phyloP scores from a whole-genome alignment of 2,113 vertebrate species.

The Procavia capensis region DNA sequence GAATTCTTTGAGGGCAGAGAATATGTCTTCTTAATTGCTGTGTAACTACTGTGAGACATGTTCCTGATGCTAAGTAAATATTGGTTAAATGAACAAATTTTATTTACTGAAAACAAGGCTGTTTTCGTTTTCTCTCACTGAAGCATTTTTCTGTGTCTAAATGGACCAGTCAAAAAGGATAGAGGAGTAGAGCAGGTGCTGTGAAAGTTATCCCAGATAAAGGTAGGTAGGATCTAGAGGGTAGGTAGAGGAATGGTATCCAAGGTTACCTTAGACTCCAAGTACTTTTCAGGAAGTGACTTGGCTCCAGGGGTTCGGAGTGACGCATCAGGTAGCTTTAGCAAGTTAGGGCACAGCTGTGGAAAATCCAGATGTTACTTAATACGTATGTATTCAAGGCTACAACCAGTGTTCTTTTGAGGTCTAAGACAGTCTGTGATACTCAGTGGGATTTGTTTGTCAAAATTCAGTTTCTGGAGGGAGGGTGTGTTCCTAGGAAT shows the following conservation, averaged over 20 bases:
- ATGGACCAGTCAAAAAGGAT: not conserved
- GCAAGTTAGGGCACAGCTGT: not conserved
- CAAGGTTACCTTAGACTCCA: not conserved
- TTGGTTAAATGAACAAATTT: not conserved
- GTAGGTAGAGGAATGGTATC: not conserved
- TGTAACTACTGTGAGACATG: not conserved
- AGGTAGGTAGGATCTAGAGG: not conserved
- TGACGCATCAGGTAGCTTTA: not conserved
- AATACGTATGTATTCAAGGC: not conserved
- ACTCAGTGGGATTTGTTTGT: not conserved
- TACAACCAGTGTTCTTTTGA: not conserved
- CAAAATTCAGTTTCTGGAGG: not conserved
- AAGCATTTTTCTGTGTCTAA: not conserved
- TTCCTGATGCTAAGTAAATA: not conserved
- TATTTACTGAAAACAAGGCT: not conserved
- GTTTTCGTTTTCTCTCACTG: not conserved
- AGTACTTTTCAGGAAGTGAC: not conserved
- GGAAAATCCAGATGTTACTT: not conserved
- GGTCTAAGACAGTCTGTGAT: not conserved
- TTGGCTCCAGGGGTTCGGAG: not conserved
- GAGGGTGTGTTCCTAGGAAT: not conserved
- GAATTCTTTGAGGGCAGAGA: not conserved
- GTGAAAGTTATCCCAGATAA: not conserved
- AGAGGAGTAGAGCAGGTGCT: not conserved
- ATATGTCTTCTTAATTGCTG: not conserved